A percentile compares a stretch with the other conserved stretches of the same genome.
Evolutionary conservation across 2,888 invertebrate genomes (phyloP).

Genomic region (Sabellastarte sp.): DNA sequence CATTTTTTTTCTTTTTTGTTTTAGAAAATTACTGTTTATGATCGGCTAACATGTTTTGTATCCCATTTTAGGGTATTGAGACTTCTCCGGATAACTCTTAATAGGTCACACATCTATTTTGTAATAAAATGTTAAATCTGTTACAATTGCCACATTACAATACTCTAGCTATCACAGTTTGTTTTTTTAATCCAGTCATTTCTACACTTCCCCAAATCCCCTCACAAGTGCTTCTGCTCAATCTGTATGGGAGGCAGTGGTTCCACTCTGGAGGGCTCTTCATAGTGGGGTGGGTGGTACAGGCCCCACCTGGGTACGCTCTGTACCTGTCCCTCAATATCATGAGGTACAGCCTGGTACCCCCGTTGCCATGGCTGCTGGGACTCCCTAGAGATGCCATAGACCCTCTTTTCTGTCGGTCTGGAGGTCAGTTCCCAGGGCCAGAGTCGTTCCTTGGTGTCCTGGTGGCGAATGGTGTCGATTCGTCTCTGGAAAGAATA

Average conservation of each 20-base stretch:
- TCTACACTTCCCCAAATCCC: too few species aligned
- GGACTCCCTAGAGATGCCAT: constrained; percentile 37
- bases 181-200: too few species aligned
- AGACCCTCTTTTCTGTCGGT: constrained; percentile 46
- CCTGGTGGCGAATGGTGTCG: constrained; percentile 42
- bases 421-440: constrained; percentile 32
- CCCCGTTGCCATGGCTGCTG: constrained; percentile 40
- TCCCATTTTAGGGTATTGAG: too few species aligned
- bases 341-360: constrained; percentile 42
- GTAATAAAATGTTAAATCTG: too few species aligned
- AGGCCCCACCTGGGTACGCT: constrained; percentile 55
- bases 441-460: constrained; percentile 27
- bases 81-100: too few species aligned
- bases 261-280: constrained; percentile 46
- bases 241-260: constrained; percentile 62
- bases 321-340: constrained; percentile 39
- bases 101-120: too few species aligned
- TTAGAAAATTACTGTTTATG: too few species aligned
- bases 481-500: constrained; percentile 41
- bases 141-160: too few species aligned
- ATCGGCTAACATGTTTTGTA: too few species aligned
- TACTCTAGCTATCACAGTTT: too few species aligned
- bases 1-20: too few species aligned
- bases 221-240: constrained; percentile 23
- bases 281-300: constrained; percentile 50